Evolutionary conservation across 30 jellyfish, hydroid and myxozoan species (phyloP).

Genomic region (Pseudorhiza aurosa): DNA sequence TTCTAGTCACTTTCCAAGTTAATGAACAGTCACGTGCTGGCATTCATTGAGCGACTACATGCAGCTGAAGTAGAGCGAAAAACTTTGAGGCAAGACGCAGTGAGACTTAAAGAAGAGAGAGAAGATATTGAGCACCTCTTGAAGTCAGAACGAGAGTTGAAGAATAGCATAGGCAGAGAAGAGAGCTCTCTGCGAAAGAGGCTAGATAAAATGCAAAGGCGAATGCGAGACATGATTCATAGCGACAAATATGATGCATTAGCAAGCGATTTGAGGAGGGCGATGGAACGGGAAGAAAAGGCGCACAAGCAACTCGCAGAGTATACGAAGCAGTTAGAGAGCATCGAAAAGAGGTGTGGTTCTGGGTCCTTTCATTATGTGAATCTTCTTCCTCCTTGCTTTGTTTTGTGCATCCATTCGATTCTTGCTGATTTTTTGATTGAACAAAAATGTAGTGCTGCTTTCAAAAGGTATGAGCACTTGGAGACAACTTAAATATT

Average conservation of each 20-base stretch:
- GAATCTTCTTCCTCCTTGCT: no score
- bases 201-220: conserved; percentile 38
- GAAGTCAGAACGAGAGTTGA: conserved; percentile 28
- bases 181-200: conserved; percentile 34
- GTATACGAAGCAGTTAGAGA: conserved; percentile 68
- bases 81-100: conserved; percentile 20
- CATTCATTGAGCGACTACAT: conserved; percentile 77
- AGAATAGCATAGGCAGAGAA: conserved; percentile 2
- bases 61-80: conserved; percentile 70
- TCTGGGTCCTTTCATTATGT: no score
- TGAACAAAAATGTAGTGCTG: no score
- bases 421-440: no score
- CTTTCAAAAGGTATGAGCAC: no score
- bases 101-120: conserved; percentile 28
- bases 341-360: conserved; percentile 72
- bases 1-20: conserved; percentile 41
- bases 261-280: conserved; percentile 52
- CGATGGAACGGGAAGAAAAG: conserved; percentile 70
- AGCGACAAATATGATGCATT: conserved; percentile 58
- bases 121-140: conserved; percentile 36
- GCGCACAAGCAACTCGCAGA: conserved; percentile 57
- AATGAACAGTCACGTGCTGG: conserved; percentile 46
- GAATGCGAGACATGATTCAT: conserved; percentile 31
- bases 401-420: no score
- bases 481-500: no score